These are phyloP conservation scores for Zaprionus nigranus DNA, from an alignment of 1,140 invertebrate species.

Conservation along the genomic window DNA sequence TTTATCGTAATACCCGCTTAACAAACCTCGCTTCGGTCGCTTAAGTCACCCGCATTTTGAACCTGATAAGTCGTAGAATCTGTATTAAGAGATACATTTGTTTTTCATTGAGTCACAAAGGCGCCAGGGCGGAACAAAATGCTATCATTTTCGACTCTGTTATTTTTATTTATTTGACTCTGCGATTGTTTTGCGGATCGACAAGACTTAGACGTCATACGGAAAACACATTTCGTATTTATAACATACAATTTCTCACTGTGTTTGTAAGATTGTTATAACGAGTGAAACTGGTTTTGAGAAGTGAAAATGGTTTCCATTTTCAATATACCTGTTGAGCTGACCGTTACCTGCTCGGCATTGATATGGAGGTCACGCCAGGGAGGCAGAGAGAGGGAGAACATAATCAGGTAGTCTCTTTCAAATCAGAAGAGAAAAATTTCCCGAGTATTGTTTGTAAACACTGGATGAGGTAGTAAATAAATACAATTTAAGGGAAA, in stretches of 20 bases:
- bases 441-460: neutral
- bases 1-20: constrained; percentile 63
- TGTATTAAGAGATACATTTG: constrained; percentile 59
- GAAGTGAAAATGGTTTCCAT: neutral
- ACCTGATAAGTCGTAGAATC: constrained; percentile 47
- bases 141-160: neutral
- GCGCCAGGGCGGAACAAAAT: constrained; percentile 54
- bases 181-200: neutral
- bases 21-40: constrained; percentile 32
- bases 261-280: neutral
- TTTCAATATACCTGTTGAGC: constrained; percentile 4
- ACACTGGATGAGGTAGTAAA: neutral
- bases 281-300: constrained; percentile 29
- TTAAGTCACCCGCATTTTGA: constrained; percentile 57
- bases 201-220: neutral
- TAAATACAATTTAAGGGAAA: neutral
- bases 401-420: neutral
- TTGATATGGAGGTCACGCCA: constrained; percentile 8
- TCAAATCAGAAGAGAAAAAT: neutral
- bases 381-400: neutral
- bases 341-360: constrained; percentile 9
- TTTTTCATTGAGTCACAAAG: constrained; percentile 58
- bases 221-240: neutral
- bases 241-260: neutral
- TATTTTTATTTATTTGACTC: neutral